Conservation (phyloP, 2,888 invertebrate genomes). For the Drosophila subsilvestris region DNA sequence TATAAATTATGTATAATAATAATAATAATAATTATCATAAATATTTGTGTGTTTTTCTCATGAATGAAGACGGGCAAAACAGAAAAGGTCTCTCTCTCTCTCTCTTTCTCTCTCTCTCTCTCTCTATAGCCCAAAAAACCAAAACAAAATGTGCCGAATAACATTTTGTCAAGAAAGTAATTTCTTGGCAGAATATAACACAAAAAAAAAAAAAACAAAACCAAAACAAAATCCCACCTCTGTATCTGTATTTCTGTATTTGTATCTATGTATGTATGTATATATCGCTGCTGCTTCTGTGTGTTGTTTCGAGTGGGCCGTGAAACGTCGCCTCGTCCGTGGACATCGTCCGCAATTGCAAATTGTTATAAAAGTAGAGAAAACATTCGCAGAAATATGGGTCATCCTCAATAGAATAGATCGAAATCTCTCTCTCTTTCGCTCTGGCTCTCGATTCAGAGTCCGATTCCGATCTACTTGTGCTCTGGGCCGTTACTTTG, state of each 20-base stretch:
- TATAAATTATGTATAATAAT: constrained; percentile 14
- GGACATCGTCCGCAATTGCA: constrained; percentile 42
- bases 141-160: not conserved
- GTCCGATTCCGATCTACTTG: constrained; percentile 14
- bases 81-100: not conserved
- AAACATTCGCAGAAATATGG: constrained; percentile 24
- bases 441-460: constrained; percentile 6
- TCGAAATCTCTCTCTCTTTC: not conserved
- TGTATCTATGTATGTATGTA: too few species aligned
- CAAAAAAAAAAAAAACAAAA: constrained; percentile 22
- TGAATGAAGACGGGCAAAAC: constrained; percentile 33
- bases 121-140: constrained; percentile 8
- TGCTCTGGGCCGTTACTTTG: constrained; percentile 29
- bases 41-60: constrained; percentile 29
- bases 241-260: not conserved
- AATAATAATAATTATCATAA: constrained; percentile 44
- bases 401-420: constrained; percentile 34
- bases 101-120: constrained; percentile 1
- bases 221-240: constrained; percentile 31
- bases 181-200: constrained; percentile 2
- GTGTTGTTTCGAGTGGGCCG: constrained; percentile 25
- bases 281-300: not conserved
- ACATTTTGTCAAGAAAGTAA: not conserved
- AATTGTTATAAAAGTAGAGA: constrained; percentile 41
- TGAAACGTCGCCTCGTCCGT: constrained; percentile 25